Conservation (phyloP, 2,113 vertebrate species). For the Coryphaenoides rupestris region DNA sequence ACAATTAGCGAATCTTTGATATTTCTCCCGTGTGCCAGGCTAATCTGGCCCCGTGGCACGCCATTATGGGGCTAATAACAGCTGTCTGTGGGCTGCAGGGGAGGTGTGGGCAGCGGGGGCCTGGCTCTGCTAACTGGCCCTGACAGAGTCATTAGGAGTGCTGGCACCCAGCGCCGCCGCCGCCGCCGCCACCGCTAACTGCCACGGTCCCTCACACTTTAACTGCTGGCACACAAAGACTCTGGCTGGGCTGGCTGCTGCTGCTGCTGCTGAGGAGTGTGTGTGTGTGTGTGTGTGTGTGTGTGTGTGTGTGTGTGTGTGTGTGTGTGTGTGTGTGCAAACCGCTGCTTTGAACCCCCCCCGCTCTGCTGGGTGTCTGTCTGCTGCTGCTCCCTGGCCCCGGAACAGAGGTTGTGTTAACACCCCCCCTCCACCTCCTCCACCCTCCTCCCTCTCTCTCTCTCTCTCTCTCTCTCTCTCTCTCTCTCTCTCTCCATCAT, state of each 20-base stretch:
- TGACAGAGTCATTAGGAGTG: constrained; percentile 80
- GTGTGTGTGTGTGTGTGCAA: too few species aligned
- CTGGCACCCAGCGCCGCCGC: constrained; percentile 67
- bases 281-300: too few species aligned
- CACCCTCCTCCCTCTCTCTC: constrained; percentile 38
- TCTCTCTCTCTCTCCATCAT: constrained; percentile 33
- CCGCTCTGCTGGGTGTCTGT: constrained; percentile 52
- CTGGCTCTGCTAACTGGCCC: constrained; percentile 71
- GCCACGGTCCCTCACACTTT: constrained; percentile 56
- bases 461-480: constrained; percentile 41
- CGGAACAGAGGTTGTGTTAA: constrained; percentile 30
- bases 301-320: too few species aligned
- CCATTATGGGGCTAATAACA: constrained; percentile 79
- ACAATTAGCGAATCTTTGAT: constrained; percentile 68
- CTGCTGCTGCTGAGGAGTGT: constrained; percentile 28
- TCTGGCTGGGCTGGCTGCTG: constrained; percentile 53
- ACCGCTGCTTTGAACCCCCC: constrained; percentile 56
- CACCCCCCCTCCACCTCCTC: constrained; percentile 14
- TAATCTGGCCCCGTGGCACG: constrained; percentile 75
- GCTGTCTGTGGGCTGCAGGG: constrained; percentile 73
- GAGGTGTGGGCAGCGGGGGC: too few species aligned
- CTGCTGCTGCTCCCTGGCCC: constrained; percentile 38
- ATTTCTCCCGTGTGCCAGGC: constrained; percentile 67
- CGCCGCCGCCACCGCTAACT: constrained; percentile 53
- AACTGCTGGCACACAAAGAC: constrained; percentile 6